Base-by-base conservation (phyloP, 2,113 vertebrate species). In the human region DNA sequence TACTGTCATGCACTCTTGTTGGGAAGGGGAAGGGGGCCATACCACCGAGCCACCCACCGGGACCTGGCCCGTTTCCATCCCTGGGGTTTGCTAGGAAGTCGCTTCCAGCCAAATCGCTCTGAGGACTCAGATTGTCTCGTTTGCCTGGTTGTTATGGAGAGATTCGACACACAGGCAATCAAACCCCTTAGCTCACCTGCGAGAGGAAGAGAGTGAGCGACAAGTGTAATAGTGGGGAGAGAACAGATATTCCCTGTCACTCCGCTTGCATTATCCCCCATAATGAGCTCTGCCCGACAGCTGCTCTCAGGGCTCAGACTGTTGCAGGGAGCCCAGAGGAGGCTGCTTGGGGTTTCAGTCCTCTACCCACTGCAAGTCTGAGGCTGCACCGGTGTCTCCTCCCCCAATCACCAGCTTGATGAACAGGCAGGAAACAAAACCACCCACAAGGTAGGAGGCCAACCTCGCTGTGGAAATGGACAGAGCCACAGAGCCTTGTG, bases 151-250 rank as follows among this genome's bases (percentile, higher is more conserved):
- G 90, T 93, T 96, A 94, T 35, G 50, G 89, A 95, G 72, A 80
- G 66, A 93, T 18, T 61, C 2, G 32, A 90, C 95, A 94, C 81
- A 40, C 89, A 52, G 84, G 87, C 97, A 89, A 91, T 97, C 95
- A 98, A 94, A 90, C 93, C 96, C 87, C 88, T 79, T 35, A 89
- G 90, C 94, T 96, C 95, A 97, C 96, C 92, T 96, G 93, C 35
- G 45, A 52, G 78, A 94, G 85, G 66, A 97, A 96, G 78, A 23
- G 11, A 68, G 72, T 2, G 13, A 79, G 87, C 16, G 45, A 96
- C 94, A 96, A 95, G 92, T 96, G 92, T 96, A 85, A 89, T 25
- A 50, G 85, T 50, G 66, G 72, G 43, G 59, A 95, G 94, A 96
- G 96, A 96, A 96, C 94, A 97, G 90, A 83, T 70, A 92, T 35